Conservation (phyloP, 2,113 vertebrate genomes). For the Alouatta palliata region DNA sequence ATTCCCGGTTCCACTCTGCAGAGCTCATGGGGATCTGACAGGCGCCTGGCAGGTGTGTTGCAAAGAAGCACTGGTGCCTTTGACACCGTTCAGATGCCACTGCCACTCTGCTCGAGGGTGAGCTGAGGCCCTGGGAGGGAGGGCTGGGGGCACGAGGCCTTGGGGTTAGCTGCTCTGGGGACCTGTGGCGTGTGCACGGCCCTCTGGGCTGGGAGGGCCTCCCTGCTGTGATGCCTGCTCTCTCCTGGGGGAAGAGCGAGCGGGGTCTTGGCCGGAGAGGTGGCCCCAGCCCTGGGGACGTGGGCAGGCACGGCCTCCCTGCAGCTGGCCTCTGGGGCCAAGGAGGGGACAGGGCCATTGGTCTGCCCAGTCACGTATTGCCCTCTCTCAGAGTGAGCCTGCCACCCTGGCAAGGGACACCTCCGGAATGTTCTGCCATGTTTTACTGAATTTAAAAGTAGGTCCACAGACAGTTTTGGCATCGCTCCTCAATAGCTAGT, state of each 20-base stretch:
- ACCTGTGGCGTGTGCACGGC: background rate
- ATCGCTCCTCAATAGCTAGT: accelerated
- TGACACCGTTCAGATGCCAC: background rate
- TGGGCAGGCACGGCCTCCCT: background rate
- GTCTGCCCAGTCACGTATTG: accelerated
- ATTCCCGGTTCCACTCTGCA: background rate
- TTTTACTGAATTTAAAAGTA: background rate
- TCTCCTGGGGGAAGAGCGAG: background rate
- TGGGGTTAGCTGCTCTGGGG: background rate
- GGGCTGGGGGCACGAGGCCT: background rate
- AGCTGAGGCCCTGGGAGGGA: background rate
- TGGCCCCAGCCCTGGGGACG: too few species aligned
- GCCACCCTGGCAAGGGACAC: background rate
- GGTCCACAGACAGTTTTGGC: accelerated
- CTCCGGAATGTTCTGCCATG: background rate
- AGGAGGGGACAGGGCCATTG: background rate
- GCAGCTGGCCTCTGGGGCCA: accelerated
- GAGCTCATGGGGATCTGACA: background rate
- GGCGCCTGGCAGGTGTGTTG: background rate
- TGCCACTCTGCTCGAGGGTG: accelerated
- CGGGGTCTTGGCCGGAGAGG: too few species aligned
- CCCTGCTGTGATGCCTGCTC: background rate
- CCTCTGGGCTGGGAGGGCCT: background rate
- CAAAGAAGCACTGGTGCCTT: background rate
- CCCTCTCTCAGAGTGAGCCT: too few species aligned